Evolutionary conservation across 1,140 invertebrate species (phyloP), one percentile per base, ranked within the genome.

Genomic region (Lepidurus packardi): DNA sequence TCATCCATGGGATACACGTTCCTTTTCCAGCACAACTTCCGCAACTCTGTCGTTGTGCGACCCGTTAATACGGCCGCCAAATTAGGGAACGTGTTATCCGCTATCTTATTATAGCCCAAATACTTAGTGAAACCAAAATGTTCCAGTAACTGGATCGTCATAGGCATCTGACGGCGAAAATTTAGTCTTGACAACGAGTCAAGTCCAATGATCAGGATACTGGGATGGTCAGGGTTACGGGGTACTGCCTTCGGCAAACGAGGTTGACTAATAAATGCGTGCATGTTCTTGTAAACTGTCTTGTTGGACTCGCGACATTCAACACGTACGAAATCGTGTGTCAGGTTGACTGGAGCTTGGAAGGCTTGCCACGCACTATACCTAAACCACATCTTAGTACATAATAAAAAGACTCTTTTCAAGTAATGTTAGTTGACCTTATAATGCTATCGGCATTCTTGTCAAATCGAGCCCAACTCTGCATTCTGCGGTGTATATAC

Each of bases 121-220:
- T 65, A 65, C 21, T 65, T 9, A 11, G 21, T 13, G 21, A 65
- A 65, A 65, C 21, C 47, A 13, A 65, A n/a, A 6, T 10, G 47
- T n/a, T 65, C 47, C 7, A 90, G 82, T 77, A 85, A 87, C 3
- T 82, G 45, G 16, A 85, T 81, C 0, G 88, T 89, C 73, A 83
- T 81, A 2, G 85, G 86, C 84, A 90, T 85, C 80, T 89, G 88
- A 3, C 89, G 84, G 11, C 86, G 83, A 77, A 89, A 87, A 82
- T 90, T 90, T 25, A 88, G 82, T 25, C 88, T 83, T 3, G 89
- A 90, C 43, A 89, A 85, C 0, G 88, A 87, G 82, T 90, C 89
- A 3, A 90, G 81, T 7, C 88, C 89, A 13, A 90, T 79, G 79
- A 89, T 84, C 4, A 88, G 78, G 11, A 89, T 83, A 75, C 81